A percentile compares a stretch with the other conserved stretches of the same genome.
phyloP scores from a whole-genome alignment of 2,888 invertebrate genomes.

The Epistrophe eligans region DNA sequence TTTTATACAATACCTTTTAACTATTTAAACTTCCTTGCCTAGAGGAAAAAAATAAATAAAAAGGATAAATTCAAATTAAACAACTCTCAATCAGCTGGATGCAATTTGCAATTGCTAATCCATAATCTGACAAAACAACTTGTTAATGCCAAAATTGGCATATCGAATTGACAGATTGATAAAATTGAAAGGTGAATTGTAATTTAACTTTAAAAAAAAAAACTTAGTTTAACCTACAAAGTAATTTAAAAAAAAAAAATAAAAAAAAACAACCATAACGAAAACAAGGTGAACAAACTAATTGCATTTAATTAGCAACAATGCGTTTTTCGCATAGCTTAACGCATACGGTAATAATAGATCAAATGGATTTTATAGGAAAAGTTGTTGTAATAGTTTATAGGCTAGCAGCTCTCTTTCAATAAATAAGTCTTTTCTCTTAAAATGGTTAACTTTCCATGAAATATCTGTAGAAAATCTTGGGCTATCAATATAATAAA shows the following conservation, averaged over 20 bases:
- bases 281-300: slow-evolving; percentile 66
- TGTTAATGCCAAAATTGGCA: slow-evolving; percentile 57
- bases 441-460: slow-evolving; percentile 53
- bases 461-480: slow-evolving; percentile 41
- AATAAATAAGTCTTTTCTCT: slow-evolving; percentile 26
- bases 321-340: slow-evolving; percentile 6
- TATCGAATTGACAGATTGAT: slow-evolving; percentile 52
- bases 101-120: slow-evolving; percentile 24
- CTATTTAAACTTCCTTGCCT: slow-evolving; percentile 16
- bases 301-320: slow-evolving; percentile 60
- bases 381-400: background rate
- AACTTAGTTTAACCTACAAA: slow-evolving; percentile 37
- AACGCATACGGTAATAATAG: slow-evolving; percentile 31
- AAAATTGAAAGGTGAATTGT: slow-evolving; percentile 24
- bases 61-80: slow-evolving; percentile 15
- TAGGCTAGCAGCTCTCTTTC: background rate
- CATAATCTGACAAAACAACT: slow-evolving; percentile 59
- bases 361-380: slow-evolving; percentile 15
- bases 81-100: slow-evolving; percentile 28
- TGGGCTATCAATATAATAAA: slow-evolving; percentile 3
- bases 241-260: slow-evolving; percentile 5
- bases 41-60: background rate
- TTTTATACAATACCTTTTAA: background rate
- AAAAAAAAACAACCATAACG: slow-evolving; percentile 25
- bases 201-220: slow-evolving; percentile 19